Evolutionary conservation across 2,888 invertebrate genomes (phyloP).

Genomic region (Blera fallax): DNA sequence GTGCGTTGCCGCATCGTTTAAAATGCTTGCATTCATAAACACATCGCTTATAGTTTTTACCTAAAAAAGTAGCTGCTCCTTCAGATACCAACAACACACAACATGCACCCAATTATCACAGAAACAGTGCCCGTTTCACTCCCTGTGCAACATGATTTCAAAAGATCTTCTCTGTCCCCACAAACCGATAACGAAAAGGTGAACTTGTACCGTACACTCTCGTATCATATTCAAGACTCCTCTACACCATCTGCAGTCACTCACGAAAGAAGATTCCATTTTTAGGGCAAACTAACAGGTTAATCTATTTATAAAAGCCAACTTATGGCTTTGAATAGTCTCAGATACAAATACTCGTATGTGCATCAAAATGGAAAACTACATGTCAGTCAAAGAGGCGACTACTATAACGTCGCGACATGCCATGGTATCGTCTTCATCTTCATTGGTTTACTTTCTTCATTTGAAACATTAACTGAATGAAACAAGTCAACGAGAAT

Average conservation of each 20-base stretch:
- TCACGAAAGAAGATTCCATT: constrained; percentile 12
- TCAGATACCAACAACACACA: not conserved
- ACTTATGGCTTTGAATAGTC: constrained; percentile 3
- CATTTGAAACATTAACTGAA: constrained; percentile 29
- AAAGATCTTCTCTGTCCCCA: not conserved
- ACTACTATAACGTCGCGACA: constrained; percentile 11
- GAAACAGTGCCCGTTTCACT: not conserved
- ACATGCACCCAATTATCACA: not conserved
- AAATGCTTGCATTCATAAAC: no score
- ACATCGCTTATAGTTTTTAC: no score
- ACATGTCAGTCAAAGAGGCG: constrained; percentile 1
- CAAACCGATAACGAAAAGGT: constrained; percentile 14
- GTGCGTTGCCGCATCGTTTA: no score
- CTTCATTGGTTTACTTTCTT: constrained; percentile 57
- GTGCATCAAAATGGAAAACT: constrained; percentile 56
- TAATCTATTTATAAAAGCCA: constrained; percentile 61
- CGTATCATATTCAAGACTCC: no score
- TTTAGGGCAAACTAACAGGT: constrained; percentile 63
- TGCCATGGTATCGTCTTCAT: constrained; percentile 41
- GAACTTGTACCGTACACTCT: not conserved
- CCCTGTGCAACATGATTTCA: not conserved
- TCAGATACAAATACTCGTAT: not conserved
- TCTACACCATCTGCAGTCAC: no score
- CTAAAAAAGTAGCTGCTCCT: no score
- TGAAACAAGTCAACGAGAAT: constrained; percentile 54